Evolutionary conservation across 2,888 invertebrate species (phyloP).

Genomic region (Cancer borealis): DNA sequence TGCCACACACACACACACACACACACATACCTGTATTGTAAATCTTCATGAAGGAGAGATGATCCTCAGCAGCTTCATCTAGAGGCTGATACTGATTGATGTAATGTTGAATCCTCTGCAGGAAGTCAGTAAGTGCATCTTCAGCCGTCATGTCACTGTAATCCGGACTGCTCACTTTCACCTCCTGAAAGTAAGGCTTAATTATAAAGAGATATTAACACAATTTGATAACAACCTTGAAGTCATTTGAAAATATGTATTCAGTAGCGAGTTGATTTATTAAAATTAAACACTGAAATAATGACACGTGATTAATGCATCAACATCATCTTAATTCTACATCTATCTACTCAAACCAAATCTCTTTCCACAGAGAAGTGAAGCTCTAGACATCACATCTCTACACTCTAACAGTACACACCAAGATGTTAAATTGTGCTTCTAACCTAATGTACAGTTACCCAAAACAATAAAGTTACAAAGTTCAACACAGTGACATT

Average conservation of each 20-base stretch:
- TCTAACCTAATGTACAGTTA: background rate
- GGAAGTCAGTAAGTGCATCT: conserved; percentile 93
- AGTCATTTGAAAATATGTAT: background rate
- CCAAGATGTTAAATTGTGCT: background rate
- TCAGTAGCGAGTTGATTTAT: background rate
- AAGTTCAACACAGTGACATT: background rate
- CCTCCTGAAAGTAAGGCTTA: conserved; percentile 66
- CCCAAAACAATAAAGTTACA: background rate
- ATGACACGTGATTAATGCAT: background rate
- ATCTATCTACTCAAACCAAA: background rate
- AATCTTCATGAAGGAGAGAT: conserved; percentile 96
- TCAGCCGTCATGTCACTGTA: conserved; percentile 82
- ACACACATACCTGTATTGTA: conserved; percentile 86
- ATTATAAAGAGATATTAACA: background rate
- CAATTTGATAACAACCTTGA: background rate
- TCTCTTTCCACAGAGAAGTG: background rate
- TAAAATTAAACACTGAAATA: background rate
- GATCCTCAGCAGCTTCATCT: conserved; percentile 91
- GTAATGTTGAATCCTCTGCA: conserved; percentile 96
- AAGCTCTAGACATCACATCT: background rate
- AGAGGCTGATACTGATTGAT: conserved; percentile 94
- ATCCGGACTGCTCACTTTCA: conserved; percentile 76
- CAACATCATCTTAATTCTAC: background rate
- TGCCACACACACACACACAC: background rate
- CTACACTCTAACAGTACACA: background rate